Evolutionary conservation across 1,140 invertebrate species (phyloP).

Genomic region (Solenopsis invicta): DNA sequence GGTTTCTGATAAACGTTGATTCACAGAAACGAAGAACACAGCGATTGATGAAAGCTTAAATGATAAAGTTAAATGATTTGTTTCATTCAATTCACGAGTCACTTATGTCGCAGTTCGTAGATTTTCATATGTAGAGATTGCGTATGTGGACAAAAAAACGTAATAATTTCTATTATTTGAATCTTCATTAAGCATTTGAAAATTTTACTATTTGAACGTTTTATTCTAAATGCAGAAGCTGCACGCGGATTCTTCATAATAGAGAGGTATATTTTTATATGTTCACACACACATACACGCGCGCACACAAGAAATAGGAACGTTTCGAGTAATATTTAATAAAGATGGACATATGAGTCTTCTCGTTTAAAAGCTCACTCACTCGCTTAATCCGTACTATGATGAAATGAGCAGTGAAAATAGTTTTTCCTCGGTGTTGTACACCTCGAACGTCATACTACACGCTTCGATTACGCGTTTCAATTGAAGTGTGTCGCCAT

Average conservation of each 20-base stretch:
- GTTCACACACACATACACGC: too few relatives aligned
- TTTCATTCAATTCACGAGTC: not conserved
- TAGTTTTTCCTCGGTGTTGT: conserved; percentile 15
- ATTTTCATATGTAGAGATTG: not conserved
- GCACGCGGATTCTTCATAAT: not conserved
- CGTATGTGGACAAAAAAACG: not conserved
- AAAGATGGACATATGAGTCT: not conserved
- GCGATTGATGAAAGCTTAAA: not conserved
- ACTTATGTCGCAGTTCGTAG: not conserved
- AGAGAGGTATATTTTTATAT: not conserved
- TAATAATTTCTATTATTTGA: not conserved
- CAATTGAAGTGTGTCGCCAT: conserved; percentile 69
- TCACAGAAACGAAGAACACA: not conserved
- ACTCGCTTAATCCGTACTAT: not conserved
- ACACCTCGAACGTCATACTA: conserved; percentile 32
- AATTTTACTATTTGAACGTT: not conserved
- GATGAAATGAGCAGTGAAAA: not conserved
- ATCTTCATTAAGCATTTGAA: not conserved
- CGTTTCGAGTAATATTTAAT: not conserved
- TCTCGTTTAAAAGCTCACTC: not conserved
- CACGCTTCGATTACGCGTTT: conserved; percentile 65
- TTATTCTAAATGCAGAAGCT: not conserved
- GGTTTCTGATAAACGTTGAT: not conserved
- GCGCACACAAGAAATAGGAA: not conserved
- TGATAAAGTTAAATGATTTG: not conserved